phyloP scores from a whole-genome alignment of 2,113 vertebrate species.

The Ciconia stormi region DNA sequence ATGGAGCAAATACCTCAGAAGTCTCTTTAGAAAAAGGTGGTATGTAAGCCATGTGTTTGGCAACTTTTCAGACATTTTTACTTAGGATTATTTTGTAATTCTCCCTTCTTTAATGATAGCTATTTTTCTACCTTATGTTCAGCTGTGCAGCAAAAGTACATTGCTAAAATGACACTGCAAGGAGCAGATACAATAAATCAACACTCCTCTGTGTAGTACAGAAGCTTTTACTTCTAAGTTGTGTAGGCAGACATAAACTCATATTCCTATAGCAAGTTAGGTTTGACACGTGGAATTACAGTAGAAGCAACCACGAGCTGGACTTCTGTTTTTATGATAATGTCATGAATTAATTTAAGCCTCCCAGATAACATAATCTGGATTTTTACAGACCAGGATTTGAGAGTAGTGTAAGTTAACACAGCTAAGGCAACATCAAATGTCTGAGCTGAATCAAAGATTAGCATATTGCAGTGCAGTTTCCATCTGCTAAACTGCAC shows the following conservation, averaged over 20 bases:
- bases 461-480: not conserved
- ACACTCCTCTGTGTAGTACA: not conserved
- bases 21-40: not conserved
- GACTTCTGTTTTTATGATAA: not conserved
- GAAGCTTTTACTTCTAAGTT: not conserved
- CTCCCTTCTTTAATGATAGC: not conserved
- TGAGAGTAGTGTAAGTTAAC: not conserved
- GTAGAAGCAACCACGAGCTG: not conserved
- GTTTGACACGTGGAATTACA: not conserved
- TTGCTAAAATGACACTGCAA: not conserved
- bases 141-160: not conserved
- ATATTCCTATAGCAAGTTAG: not conserved
- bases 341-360: not conserved
- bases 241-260: not conserved
- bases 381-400: not conserved
- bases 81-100: not conserved
- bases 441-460: not conserved
- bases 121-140: not conserved
- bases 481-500: not conserved
- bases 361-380: not conserved
- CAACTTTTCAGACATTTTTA: not conserved
- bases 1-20: not conserved
- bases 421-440: not conserved
- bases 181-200: not conserved
- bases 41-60: not conserved